Base-by-base conservation (phyloP, 1,140 invertebrate genomes). In the Hycleus phaleratus region DNA sequence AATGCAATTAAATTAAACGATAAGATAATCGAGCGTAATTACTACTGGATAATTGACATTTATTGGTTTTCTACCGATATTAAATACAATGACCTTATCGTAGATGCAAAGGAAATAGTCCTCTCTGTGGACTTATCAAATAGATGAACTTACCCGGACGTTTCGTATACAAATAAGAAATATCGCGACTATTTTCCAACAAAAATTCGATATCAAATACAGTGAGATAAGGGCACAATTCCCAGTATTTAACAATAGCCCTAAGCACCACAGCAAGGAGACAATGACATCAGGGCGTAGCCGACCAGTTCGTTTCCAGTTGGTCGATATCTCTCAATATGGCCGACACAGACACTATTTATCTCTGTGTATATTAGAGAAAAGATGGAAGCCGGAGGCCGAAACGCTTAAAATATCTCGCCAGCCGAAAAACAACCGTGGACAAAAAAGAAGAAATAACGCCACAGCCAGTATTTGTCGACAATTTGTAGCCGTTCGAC, bases 301-400 rank as follows among this genome's bases (percentile, higher is more conserved):
- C 60, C 60, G 46, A 26, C 59, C 44, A 46, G 54, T 47, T 32
- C 7, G 32, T 7, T 32, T 52, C 46, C 49, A 59, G 63, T 64
- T 64, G 63, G 63, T 64, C 63, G 63, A 64, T 64, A 64, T 56
- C 7, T 7, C 44, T 44, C 63, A 64, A 62, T 47, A 64, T 64
- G 63, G 63, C 63, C 51, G 63, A 26, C 56, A 48, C 18, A 32
- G 32, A 32, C 32, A 32, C 32, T 5, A 5, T 32, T 32, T 32
- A 32, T 32, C 32, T 32, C 4, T 32, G 32, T 32, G 32, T 32
- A 7, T 3, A 32, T 32, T 32, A 32, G 49, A 46, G 46, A 59
- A 49, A 64, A 62, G 57, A 64, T 64, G 63, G 63, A 49, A 50
- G 26, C 63, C 47, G 49, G 57, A 32, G 32, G 53, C 60, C 54